A percentile compares a stretch with the other conserved stretches of the same genome.
Conservation (phyloP, 2,888 invertebrate species). For the Rotaria socialis region DNA sequence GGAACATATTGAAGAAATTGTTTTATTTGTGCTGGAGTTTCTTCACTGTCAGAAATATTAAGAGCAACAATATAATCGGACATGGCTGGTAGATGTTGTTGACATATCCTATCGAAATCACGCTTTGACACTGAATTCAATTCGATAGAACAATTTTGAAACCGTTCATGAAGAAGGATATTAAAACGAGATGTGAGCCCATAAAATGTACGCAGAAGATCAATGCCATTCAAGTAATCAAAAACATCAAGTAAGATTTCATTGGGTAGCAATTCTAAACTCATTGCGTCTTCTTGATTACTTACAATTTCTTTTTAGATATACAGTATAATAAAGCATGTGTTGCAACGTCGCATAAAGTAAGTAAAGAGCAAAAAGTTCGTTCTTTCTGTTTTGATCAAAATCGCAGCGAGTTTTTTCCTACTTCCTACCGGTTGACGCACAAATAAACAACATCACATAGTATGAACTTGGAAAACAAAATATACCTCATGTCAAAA, state of each 20-base stretch:
- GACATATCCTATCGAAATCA: neutral
- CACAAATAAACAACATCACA: too few species aligned
- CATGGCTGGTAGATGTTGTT: neutral
- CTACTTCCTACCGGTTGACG: too few species aligned
- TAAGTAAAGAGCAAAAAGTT: too few species aligned
- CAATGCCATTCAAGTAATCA: neutral
- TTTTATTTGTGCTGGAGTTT: neutral
- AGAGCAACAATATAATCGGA: neutral
- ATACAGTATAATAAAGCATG: too few species aligned
- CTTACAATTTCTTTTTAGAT: too few species aligned
- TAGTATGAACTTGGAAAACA: too few species aligned
- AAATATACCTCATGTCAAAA: too few species aligned
- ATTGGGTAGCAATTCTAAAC: neutral
- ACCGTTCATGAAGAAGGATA: slow-evolving; percentile 2
- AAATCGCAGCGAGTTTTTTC: too few species aligned
- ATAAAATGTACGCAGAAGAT: slow-evolving; percentile 4
- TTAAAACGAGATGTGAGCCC: neutral
- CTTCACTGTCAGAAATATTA: neutral
- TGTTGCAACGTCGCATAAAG: too few species aligned
- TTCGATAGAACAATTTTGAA: neutral
- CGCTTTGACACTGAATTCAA: neutral
- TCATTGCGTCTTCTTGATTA: neutral
- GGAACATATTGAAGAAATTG: neutral
- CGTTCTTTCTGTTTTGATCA: too few species aligned
- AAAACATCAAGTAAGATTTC: neutral